Base-by-base conservation (phyloP, 2,888 invertebrate species). In the Nebria salina region DNA sequence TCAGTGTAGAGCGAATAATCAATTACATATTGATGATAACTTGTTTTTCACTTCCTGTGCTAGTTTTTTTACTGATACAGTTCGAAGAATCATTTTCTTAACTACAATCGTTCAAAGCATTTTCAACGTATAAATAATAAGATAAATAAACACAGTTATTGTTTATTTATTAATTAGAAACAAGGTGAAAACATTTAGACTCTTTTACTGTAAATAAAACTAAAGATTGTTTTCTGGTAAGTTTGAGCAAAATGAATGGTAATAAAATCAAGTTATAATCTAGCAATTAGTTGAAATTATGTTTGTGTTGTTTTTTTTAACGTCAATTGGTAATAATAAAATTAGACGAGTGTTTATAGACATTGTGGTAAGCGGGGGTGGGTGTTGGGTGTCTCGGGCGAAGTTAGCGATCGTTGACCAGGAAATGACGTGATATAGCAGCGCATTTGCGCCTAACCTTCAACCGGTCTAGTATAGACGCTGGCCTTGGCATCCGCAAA, bases 401-500 rank as follows among this genome's bases (percentile, higher is more conserved):
- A 83, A 84, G 84, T 83, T 78, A 83, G 84, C 85, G 86, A 86
- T 85, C 86, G 84, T 86, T 86, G 86, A 86, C 86, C 86, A 86
- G 86, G 85, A 86, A 86, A 85, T 86, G 84, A 83, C 84, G 84
- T 83, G 76, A 78, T 72, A 54, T 54, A 54, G 54, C 54, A 54
- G 54, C 54, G 54, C 54, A 7, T 54, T 54, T 54, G 54, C 8
- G 54, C 54, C 54, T 73, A 78, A 78, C 78, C 78, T 84, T 84
- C 83, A 84, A 84, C 83, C 83, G 84, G 81, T 81, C 81, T 73
- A 43, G 41, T 72, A 34, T 34, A 81, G 81, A 82, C 83, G 83
- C 82, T 83, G 83, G 83, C 84, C 84, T 84, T 84, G 84, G 82
- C 83, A 78, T 82, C 82, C 82, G 83, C 83, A 83, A 83, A 83